These are phyloP conservation scores for Pachymerium ferrugineum DNA, from an alignment of 2,888 invertebrate species.

Conservation along the genomic window DNA sequence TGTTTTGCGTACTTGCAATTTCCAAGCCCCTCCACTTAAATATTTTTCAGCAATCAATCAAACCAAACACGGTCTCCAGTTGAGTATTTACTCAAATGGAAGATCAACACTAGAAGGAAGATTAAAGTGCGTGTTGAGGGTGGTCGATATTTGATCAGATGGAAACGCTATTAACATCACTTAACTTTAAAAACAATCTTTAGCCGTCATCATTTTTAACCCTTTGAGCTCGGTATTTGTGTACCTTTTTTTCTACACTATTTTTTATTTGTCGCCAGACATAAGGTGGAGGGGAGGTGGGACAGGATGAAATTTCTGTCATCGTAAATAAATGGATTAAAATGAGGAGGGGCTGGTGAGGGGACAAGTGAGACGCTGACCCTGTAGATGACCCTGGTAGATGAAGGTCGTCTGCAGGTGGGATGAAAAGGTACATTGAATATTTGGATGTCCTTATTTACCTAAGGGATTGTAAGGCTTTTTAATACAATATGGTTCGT, in stretches of 20 bases:
- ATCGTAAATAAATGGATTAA: slow-evolving; percentile 20
- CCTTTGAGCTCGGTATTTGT: no score
- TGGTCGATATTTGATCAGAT: not conserved
- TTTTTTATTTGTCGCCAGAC: not conserved
- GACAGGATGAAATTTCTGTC: slow-evolving; percentile 14
- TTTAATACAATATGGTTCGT: no score
- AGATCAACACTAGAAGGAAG: not conserved
- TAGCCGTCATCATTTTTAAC: no score
- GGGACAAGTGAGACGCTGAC: slow-evolving; percentile 13
- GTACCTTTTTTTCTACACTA: not conserved
- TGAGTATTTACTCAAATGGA: not conserved
- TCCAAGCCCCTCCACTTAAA: no score
- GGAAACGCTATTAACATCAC: not conserved
- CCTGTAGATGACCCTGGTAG: slow-evolving; percentile 12
- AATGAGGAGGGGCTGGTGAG: slow-evolving; percentile 11
- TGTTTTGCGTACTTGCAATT: no score
- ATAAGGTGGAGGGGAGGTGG: not conserved
- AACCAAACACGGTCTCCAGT: not conserved
- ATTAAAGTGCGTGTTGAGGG: no score
- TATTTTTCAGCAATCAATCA: not conserved
- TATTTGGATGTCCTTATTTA: slow-evolving; percentile 19
- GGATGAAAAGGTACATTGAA: slow-evolving; percentile 10
- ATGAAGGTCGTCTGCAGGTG: slow-evolving; percentile 12
- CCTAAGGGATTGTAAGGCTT: not conserved
- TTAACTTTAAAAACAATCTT: not conserved